These are phyloP conservation scores for Oryctolagus cuniculus DNA, from an alignment of 2,113 vertebrate genomes.

Conservation along the genomic window DNA sequence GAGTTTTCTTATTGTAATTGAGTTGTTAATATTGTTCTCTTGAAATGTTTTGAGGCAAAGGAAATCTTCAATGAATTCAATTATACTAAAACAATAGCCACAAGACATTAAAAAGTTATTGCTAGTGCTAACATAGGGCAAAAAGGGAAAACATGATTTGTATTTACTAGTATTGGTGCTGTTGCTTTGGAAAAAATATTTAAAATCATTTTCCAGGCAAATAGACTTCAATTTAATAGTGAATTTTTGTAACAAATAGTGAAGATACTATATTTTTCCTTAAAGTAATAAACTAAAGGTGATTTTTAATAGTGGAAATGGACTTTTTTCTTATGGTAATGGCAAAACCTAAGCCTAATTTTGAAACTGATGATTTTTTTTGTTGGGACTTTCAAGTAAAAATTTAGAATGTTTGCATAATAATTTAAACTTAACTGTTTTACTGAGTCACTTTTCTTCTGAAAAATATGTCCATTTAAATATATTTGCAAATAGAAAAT, in stretches of 20 bases:
- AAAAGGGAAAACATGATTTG: slow-evolving; percentile 26
- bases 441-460: slow-evolving; percentile 14
- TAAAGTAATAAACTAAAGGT: background rate
- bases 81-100: slow-evolving; percentile 75
- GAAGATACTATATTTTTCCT: slow-evolving; percentile 57
- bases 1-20: slow-evolving; percentile 71
- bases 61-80: slow-evolving; percentile 76
- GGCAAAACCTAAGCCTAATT: background rate
- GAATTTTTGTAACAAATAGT: slow-evolving; percentile 11
- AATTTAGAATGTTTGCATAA: slow-evolving; percentile 3
- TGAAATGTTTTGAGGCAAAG: slow-evolving; percentile 70
- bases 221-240: background rate
- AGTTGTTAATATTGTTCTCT: slow-evolving; percentile 70
- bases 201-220: slow-evolving; percentile 30
- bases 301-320: slow-evolving; percentile 4
- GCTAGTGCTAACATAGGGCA: slow-evolving; percentile 57
- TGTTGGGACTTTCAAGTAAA: background rate
- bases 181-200: slow-evolving; percentile 59
- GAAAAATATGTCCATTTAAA: background rate
- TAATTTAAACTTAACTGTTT: slow-evolving; percentile 28
- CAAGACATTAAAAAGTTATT: slow-evolving; percentile 62
- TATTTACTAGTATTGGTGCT: slow-evolving; percentile 22
- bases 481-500: slow-evolving; percentile 60
- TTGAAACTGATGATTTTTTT: background rate
- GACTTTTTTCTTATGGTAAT: background rate